Conservation (phyloP, 2,113 vertebrate species). For the Halcyon malimbica region DNA sequence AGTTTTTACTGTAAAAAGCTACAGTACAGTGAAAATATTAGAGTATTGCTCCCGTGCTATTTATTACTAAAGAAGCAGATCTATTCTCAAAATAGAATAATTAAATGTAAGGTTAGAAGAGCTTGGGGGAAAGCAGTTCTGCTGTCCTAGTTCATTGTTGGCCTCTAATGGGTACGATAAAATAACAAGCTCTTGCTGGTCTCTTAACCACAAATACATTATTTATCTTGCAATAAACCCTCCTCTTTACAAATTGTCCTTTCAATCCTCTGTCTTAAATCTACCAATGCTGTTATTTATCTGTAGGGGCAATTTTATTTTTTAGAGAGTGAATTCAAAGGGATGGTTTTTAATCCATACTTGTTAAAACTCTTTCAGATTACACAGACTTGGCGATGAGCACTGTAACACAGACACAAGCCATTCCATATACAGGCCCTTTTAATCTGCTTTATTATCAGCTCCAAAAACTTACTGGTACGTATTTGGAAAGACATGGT, state of each 20-base stretch:
- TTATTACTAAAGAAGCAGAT: not conserved
- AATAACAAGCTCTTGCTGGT: not conserved
- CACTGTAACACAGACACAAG: conserved; percentile 94
- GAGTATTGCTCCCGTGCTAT: not conserved
- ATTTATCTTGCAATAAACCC: not conserved
- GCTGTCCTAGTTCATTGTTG: not conserved
- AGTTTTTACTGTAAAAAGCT: not conserved
- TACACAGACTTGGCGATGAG: conserved; percentile 95
- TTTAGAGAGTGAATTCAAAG: not conserved
- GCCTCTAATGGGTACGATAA: not conserved
- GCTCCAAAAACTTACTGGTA: conserved; percentile 89
- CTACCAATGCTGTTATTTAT: not conserved
- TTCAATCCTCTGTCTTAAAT: not conserved
- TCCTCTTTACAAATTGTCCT: not conserved
- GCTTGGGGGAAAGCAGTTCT: not conserved
- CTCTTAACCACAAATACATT: not conserved
- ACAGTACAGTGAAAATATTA: not conserved
- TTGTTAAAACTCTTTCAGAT: conserved; percentile 72
- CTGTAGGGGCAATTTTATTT: not conserved
- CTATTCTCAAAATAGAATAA: not conserved
- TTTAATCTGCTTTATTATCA: conserved; percentile 89
- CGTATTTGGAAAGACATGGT: not conserved
- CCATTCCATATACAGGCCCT: conserved; percentile 90
- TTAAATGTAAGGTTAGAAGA: not conserved
- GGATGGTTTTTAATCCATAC: not conserved